Evolutionary conservation across 53 echinoderm and acorn worm genomes (phyloP).

Genomic region (Holothuria leucospilota): DNA sequence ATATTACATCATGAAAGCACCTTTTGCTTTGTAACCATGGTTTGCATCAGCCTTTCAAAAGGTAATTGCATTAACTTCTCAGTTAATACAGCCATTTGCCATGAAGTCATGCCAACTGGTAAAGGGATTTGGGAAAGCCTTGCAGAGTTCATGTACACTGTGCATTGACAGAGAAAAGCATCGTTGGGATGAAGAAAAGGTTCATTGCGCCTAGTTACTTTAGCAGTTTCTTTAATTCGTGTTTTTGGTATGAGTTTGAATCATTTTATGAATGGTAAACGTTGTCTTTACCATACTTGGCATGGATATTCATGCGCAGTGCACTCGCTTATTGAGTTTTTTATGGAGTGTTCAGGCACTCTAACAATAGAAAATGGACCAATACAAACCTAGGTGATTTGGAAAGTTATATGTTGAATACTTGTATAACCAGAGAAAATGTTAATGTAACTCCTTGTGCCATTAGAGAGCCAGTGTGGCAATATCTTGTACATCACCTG

Average conservation of each 20-base stretch:
- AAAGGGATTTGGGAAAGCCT: too few species aligned
- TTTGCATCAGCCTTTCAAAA: not conserved
- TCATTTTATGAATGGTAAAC: conserved; percentile 35
- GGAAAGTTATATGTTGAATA: not conserved
- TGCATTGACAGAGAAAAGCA: too few species aligned
- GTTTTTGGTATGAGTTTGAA: not conserved
- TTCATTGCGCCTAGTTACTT: not conserved
- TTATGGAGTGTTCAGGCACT: not conserved
- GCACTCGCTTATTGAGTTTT: not conserved
- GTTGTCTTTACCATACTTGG: conserved; percentile 16
- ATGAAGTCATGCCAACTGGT: too few species aligned
- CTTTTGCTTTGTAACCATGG: not conserved
- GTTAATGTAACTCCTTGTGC: not conserved
- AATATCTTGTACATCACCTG: not conserved
- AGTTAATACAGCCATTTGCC: too few species aligned
- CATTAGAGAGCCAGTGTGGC: conserved; percentile 23
- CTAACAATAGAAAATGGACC: too few species aligned
- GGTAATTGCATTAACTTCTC: too few species aligned
- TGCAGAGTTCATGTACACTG: too few species aligned
- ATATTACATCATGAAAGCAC: not conserved
- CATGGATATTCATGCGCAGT: conserved; percentile 34
- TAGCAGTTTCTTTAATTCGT: not conserved
- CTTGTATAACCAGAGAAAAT: conserved; percentile 5
- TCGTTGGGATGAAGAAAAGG: too few species aligned
- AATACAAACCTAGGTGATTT: not conserved